Evolutionary conservation across 2,888 invertebrate species (phyloP), one percentile per base, ranked within the genome.

Genomic region (Pyrochroa serraticornis): DNA sequence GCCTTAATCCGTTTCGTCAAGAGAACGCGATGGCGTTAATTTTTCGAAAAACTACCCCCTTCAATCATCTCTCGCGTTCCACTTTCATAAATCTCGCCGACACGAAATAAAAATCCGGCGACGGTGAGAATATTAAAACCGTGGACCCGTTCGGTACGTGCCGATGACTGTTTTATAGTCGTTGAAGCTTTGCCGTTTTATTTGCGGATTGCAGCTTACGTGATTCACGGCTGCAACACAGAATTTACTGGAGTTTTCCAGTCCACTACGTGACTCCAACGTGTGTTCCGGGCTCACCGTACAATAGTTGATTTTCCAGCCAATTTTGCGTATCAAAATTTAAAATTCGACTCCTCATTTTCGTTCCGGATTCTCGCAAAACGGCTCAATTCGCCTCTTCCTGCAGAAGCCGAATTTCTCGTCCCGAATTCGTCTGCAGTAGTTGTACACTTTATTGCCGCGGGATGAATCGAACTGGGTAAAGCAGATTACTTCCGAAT

Each of bases 401-500:
- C 41, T 12, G 31, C 31, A 41, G 31, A 42, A 7, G 6, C 1
- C 31, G 42, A 10, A 10, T 9, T 9, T 51, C 14, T 22, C 1
- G 33, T 51, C n/a, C 35, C 43, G 42, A 51, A 51, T 51, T 43
- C 38, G 45, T 30, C 33, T 35, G 14, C n/a, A n/a, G n/a, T 37
- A 35, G 22, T 22, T 22, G 22, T 22, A 5, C 42, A 35, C 14
- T 44, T 35, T 50, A 50, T 35, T 43, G 50, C 31, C 31, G 8
- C 10, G n/a, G 52, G 38, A 52, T 36, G 30, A 36, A 46, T 36
- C 31, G 51, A 12, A 36, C 5, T 31, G 9, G 36, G 12, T 12
- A 35, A 51, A 51, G 43, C 22, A 60, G 56, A 60, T 60, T 53
- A 57, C 52, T 60, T 60, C 60, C 55, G 56, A 47, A 43, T 50